Base-by-base conservation (phyloP, 1,140 invertebrate genomes). In the Drosophila sulfurigaster region DNA sequence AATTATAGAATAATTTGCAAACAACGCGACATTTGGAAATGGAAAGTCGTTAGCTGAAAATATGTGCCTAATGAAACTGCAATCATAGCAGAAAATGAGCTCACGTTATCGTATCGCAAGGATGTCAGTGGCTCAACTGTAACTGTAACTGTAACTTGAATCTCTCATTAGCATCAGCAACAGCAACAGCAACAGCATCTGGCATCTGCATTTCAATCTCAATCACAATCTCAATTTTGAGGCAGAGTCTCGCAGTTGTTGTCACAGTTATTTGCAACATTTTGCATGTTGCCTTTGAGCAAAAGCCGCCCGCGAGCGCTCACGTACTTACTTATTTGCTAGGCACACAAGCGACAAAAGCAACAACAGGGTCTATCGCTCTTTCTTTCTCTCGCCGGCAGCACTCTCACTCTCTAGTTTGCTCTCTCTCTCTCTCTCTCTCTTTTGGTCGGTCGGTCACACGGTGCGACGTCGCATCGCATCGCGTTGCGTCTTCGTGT, bases 231-330 rank as follows among this genome's bases (percentile, higher is more conserved):
- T 32, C 51, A n/a, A 43, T 51, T 46, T 30, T 10, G 41, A 49
- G 20, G 15, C 38, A 5, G 16, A 65, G 45, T 65, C 32, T 38
- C 30, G 35, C 15, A 13, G 56, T 35, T 48, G 62, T 75, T 82
- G 80, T 82, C 76, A 73, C 76, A 82, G 76, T 69, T 86, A 79
- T 87, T 87, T 88, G 83, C 83, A 79, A 88, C 77, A 87, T 89
- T 89, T 87, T 83, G 83, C 83, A 89, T 87, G 83, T 78, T 69
- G 77, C 83, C 82, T 87, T 87, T 88, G 83, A 87, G 85, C 79
- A 41, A 52, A 79, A 71, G 85, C 83, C 83, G 83, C 78, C 74
- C 63, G 77, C 74, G 32, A 68, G 77, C 75, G 35, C 75, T 79
- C 82, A 88, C 83, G 82, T 86, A 82, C 59, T 38, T 16, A 38